Percentiles rank a stretch among this genome's conserved stretches.
Evolutionary conservation across 37 sponge, comb jelly and placozoan genomes (phyloP).

Genomic region (Theonella swinhoei): DNA sequence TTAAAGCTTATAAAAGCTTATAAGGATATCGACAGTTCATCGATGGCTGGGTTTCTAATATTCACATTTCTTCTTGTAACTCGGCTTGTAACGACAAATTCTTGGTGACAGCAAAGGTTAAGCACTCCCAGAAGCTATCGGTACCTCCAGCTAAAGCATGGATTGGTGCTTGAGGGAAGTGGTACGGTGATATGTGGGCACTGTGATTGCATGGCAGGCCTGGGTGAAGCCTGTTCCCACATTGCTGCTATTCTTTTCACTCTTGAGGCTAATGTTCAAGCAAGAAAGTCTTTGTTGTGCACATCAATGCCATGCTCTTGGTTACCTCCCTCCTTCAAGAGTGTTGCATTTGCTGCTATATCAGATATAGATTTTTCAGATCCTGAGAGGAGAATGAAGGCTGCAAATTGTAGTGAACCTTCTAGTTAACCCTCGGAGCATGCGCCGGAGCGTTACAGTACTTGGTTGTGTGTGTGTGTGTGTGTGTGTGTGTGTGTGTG

Average conservation of each 20-base stretch:
- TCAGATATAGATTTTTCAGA: conserved; percentile 58
- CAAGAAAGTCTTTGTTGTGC: conserved; percentile 13
- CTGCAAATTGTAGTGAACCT: neutral
- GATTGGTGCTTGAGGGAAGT: neutral
- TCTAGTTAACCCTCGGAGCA: too few relatives aligned
- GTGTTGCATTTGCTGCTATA: conserved; percentile 32
- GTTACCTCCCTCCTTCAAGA: conserved; percentile 47
- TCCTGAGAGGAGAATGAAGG: conserved; percentile 37
- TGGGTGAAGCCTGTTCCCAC: conserved; percentile 63
- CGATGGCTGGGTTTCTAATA: neutral
- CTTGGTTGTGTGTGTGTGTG: too few relatives aligned
- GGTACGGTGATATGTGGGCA: conserved; percentile 58
- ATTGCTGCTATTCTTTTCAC: conserved; percentile 59
- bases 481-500: neutral
- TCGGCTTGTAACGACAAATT: neutral
- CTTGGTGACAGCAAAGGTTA: neutral
- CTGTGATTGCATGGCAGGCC: conserved; percentile 52
- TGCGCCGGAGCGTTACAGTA: too few relatives aligned
- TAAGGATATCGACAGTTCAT: neutral
- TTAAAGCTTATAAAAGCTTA: neutral
- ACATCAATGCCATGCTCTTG: conserved; percentile 59
- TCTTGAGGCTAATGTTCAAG: conserved; percentile 34
- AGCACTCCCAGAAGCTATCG: too few relatives aligned
- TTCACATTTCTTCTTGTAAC: neutral
- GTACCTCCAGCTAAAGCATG: too few relatives aligned